Evolutionary conservation across 2,797 vertebrate genomes (phyloP).

Genomic region (Sebastes itinus): DNA sequence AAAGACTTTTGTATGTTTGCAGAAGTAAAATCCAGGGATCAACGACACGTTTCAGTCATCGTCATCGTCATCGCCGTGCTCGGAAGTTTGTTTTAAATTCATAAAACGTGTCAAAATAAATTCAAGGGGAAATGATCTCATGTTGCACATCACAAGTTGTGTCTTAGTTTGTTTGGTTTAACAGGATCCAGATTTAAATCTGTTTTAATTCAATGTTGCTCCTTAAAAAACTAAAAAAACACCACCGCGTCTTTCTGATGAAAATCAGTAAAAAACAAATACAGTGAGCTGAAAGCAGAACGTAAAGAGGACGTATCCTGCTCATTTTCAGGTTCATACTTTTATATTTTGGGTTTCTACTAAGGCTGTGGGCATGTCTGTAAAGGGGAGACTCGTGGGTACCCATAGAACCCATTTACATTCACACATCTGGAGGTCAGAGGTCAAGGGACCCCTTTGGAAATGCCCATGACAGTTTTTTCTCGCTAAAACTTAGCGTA

Average conservation of each 20-base stretch:
- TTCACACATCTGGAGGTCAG: no score
- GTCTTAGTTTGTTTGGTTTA: neutral
- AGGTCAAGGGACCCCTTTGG: no score
- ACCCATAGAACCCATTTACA: no score
- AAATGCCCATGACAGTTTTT: rapidly evolving
- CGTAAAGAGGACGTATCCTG: rapidly evolving
- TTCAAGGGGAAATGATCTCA: neutral
- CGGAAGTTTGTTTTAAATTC: neutral
- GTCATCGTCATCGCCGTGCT: no score
- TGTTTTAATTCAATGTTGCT: neutral
- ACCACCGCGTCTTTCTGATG: neutral
- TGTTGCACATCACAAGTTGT: neutral
- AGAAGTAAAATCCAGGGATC: neutral
- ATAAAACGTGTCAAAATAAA: neutral
- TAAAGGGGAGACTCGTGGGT: no score
- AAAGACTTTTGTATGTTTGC: neutral
- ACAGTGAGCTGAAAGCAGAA: no score
- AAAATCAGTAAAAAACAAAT: neutral
- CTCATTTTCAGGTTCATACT: no score
- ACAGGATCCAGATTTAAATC: neutral
- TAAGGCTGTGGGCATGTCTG: no score
- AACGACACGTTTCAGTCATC: no score
- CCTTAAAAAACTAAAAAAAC: neutral
- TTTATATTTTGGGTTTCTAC: no score
- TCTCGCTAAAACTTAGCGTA: rapidly evolving